Evolutionary conservation across 2,888 invertebrate species (phyloP).

Genomic region (Nesidiocoris tenuis): DNA sequence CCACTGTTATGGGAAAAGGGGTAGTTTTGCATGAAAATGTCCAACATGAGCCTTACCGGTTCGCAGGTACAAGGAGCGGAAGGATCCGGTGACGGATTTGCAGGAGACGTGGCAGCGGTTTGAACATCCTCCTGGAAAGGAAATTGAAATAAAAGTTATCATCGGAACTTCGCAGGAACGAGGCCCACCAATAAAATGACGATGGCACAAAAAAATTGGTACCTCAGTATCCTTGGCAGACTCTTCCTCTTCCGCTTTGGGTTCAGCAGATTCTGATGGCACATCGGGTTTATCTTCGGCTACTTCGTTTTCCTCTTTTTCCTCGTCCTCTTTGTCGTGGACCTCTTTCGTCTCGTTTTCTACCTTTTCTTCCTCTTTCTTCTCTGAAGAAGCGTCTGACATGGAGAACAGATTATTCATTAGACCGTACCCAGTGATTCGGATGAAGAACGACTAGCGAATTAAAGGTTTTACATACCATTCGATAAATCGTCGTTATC

Average conservation of each 20-base stretch:
- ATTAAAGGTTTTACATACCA: neutral
- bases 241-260: neutral
- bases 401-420: neutral
- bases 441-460: neutral
- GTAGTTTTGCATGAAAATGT: too few relatives aligned
- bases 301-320: conserved; percentile 2
- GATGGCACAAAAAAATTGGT: neutral
- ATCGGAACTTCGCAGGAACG: neutral
- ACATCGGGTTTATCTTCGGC: conserved; percentile 12
- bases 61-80: neutral
- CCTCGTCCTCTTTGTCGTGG: neutral
- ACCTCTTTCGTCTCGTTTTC: too few relatives aligned
- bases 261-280: neutral
- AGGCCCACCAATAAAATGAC: neutral
- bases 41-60: too few relatives aligned
- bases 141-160: neutral
- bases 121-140: neutral
- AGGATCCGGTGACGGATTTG: neutral
- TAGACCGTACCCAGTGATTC: neutral
- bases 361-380: neutral
- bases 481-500: conserved; percentile 10
- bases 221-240: neutral
- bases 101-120: neutral
- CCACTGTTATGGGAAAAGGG: too few relatives aligned
- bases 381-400: too few relatives aligned